Evolutionary conservation across 1,140 invertebrate species (phyloP), one percentile per base, ranked within the genome.

Genomic region (Conus betulinus): DNA sequence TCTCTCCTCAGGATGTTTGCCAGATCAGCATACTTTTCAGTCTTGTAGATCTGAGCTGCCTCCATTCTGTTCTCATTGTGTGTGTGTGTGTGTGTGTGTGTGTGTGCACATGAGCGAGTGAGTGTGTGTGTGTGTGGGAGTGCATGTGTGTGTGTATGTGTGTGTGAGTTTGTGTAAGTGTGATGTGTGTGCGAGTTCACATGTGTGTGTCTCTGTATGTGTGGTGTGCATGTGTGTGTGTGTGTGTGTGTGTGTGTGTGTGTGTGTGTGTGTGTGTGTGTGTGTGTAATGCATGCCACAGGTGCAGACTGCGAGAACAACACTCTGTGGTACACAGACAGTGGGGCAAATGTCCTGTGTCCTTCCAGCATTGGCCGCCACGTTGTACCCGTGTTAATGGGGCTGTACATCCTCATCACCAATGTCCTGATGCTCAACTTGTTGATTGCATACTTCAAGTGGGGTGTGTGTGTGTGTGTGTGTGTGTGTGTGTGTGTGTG

Each of bases 371-470:
- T 90, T 10, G 91, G 92, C 51, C 88, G 88, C 25, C 90, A 91
- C 71, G 88, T 92, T 39, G 91, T 91, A 25, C 92, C 91, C 0
- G 87, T 93, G 11, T 57, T 93, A 67, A 89, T 94, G 89, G 91
- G 90, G 51, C 74, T 94, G 0, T 94, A 94, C 88, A 92, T 94
- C 81, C 81, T 94, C 11, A 89, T 94, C 63, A 92, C 93, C 39
- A 94, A 94, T 86, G 92, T 94, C 39, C 89, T 94, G 8, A 90
- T 94, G 57, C 90, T 94, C 0, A 94, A 94, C 88, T 90, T 94
- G 8, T 90, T 94, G 8, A 94, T 94, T 88, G 94, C 94, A 39
- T 93, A 94, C 92, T 94, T 94, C 91, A 94, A 93, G 94, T 94
- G 91, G 55, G 87, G 20, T 20, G 0, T 4, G 67, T 71, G 3